A percentile compares a stretch with the other conserved stretches of the same genome.
Conservation (phyloP, 2,888 invertebrate species). For the Melolontha melolontha region DNA sequence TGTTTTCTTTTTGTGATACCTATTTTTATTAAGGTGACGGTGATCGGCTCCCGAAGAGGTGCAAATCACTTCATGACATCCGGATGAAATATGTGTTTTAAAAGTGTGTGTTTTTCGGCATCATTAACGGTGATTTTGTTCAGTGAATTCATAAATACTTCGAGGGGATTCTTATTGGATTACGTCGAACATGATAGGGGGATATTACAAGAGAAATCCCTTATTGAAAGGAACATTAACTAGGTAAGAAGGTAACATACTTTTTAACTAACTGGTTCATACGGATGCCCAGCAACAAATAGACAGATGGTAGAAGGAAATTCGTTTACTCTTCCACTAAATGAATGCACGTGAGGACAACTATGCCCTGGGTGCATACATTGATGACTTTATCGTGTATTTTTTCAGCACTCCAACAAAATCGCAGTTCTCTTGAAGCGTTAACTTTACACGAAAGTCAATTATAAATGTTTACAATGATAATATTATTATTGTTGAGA, state of each 20-base stretch:
- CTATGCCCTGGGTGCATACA: too few relatives aligned
- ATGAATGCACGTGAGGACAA: too few relatives aligned
- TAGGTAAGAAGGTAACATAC: constrained; percentile 63
- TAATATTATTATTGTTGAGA: constrained; percentile 3
- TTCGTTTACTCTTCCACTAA: background rate
- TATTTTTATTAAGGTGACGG: too few relatives aligned
- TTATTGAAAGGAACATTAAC: constrained; percentile 71
- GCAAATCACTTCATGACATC: constrained; percentile 42
- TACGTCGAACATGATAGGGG: constrained; percentile 63
- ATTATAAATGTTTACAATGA: background rate
- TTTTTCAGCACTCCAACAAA: too few relatives aligned
- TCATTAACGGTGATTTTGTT: constrained; percentile 43
- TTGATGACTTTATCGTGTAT: too few relatives aligned
- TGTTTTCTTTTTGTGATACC: background rate
- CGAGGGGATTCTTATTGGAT: constrained; percentile 47
- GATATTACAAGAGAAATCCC: constrained; percentile 71
- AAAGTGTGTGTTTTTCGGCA: constrained; percentile 44
- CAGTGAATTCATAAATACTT: constrained; percentile 12
- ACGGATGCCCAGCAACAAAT: background rate
- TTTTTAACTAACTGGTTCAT: background rate
- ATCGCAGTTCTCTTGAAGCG: too few relatives aligned
- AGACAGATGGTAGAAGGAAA: constrained; percentile 42
- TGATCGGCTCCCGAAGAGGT: constrained; percentile 38
- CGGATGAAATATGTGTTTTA: constrained; percentile 46
- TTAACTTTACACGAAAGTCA: too few relatives aligned